phyloP scores from a whole-genome alignment of 2,888 invertebrate genomes.

The Drosophila sordidula region DNA sequence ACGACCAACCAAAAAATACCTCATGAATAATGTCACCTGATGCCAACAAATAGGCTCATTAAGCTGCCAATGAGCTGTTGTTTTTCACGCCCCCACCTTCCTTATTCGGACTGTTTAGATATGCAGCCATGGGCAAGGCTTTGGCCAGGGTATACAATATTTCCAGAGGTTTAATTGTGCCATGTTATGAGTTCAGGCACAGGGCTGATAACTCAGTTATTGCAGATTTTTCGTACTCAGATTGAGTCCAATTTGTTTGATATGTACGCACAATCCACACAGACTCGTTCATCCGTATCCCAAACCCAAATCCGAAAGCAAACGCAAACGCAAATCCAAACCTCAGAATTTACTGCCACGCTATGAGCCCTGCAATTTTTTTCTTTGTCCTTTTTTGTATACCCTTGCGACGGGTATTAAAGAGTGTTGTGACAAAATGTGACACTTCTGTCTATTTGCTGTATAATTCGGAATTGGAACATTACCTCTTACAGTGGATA shows the following conservation, averaged over 20 bases:
- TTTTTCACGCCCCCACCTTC: constrained; percentile 16
- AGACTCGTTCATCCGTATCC: neutral
- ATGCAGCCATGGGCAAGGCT: too few species aligned
- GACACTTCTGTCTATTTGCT: too few species aligned
- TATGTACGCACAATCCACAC: constrained; percentile 6
- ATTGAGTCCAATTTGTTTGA: neutral
- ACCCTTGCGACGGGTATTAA: too few species aligned
- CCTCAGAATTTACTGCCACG: constrained; percentile 10
- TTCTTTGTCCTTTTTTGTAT: too few species aligned
- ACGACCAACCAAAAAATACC: constrained; percentile 8
- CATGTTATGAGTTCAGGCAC: neutral
- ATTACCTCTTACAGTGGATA: too few species aligned
- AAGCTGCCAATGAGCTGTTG: constrained; percentile 34
- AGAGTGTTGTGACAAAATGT: too few species aligned
- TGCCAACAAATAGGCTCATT: constrained; percentile 50
- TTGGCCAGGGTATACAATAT: constrained; percentile 3
- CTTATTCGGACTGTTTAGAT: neutral
- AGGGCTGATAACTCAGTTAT: constrained; percentile 12
- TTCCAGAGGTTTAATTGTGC: constrained; percentile 7
- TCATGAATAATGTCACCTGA: constrained; percentile 58
- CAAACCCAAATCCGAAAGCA: neutral
- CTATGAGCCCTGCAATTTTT: neutral
- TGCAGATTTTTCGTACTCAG: constrained; percentile 2
- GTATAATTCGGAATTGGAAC: too few species aligned
- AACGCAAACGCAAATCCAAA: constrained; percentile 8